phyloP scores from a whole-genome alignment of 2,888 invertebrate genomes.

The Erebia palarica region DNA sequence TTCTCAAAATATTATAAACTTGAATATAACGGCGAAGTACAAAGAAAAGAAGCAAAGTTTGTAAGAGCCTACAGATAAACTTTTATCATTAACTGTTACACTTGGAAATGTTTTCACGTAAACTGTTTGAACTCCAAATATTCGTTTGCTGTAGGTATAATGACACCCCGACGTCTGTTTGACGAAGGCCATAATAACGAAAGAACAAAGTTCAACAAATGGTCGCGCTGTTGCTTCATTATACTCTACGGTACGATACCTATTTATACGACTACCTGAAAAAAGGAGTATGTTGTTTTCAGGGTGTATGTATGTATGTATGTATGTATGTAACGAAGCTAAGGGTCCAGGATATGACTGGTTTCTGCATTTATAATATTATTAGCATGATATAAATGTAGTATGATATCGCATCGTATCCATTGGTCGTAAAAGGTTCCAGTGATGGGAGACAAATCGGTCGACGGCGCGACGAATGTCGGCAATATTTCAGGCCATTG shows the following conservation, averaged over 20 bases:
- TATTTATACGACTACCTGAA: no score
- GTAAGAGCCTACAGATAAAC: conserved; percentile 6
- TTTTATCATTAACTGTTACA: conserved; percentile 22
- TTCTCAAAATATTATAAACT: neutral
- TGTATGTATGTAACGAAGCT: no score
- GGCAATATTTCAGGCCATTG: conserved; percentile 32
- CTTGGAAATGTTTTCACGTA: conserved; percentile 13
- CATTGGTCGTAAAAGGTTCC: neutral
- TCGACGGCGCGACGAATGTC: conserved; percentile 31
- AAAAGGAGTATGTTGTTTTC: no score
- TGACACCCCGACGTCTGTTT: conserved; percentile 30
- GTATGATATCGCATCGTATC: neutral
- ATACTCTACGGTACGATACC: neutral
- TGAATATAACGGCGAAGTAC: neutral
- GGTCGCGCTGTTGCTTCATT: conserved; percentile 16
- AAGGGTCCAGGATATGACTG: no score
- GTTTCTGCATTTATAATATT: neutral
- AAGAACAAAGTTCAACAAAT: conserved; percentile 38
- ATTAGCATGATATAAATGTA: neutral
- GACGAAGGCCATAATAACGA: conserved; percentile 34
- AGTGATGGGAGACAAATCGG: conserved; percentile 32
- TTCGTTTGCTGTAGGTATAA: conserved; percentile 27
- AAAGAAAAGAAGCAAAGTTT: neutral
- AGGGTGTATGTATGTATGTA: no score
- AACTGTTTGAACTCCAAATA: conserved; percentile 22